Evolutionary conservation across 1,140 invertebrate species (phyloP), one percentile per base, ranked within the genome.

Genomic region (Lethrus apterus): DNA sequence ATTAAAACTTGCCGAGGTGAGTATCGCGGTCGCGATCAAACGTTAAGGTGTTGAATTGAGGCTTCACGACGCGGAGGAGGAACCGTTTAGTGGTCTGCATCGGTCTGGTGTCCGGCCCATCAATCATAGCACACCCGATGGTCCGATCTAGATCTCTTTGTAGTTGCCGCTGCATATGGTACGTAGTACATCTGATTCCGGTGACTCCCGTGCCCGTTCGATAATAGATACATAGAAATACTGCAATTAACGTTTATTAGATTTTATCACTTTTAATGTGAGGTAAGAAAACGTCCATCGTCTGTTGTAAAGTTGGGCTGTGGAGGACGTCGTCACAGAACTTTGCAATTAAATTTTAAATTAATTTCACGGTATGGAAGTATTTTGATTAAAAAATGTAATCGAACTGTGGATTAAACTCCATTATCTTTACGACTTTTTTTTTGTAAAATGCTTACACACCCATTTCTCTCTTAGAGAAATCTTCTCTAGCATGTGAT

Each of bases 21-120:
- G 38, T 38, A 52, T 55, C 48, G 50, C 51, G 48, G 52, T 48
- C 42, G 46, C 50, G 46, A 51, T 56, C 54, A 52, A 57, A 54
- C 46, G 48, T 40, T 46, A 41, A 59, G 57, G 57, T 59, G 57
- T 59, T 55, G 57, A 57, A 59, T 59, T 59, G 57, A 57, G 55
- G 51, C 48, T 59, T 56, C 52, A 59, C 51, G 55, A 46, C 46
- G 50, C 44, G 51, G 45, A 56, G 56, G 56, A 48, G 46, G 49
- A 46, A 58, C 54, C 56, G 51, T 56, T 56, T 58, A 58, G 51
- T 49, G 51, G 31, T 53, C 36, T 52, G 42, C 44, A 44, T 11
- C 19, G 15, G 32, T 18, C 19, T 9, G 32, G 15, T 46, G 52
- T 54, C 49, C 51, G 34, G 46, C 55, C 55, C 57, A 59, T 59